Evolutionary conservation across 2,888 invertebrate genomes (phyloP).

Genomic region (Gandaritis pyraliata): DNA sequence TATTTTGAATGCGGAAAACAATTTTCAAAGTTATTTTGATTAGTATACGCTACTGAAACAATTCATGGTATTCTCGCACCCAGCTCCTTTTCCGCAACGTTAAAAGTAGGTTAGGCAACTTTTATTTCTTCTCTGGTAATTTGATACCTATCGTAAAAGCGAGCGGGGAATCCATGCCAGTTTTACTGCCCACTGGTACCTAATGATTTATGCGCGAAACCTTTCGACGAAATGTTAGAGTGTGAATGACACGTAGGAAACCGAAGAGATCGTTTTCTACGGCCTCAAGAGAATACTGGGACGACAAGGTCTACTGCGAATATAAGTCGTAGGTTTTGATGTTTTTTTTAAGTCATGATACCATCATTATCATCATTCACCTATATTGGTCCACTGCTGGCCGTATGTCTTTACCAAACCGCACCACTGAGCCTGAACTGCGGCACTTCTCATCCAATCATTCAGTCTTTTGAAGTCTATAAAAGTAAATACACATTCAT

Average conservation of each 20-base stretch:
- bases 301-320: neutral
- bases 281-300: neutral
- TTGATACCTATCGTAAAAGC: slow-evolving; percentile 25
- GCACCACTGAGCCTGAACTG: too few species aligned
- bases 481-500: slow-evolving; percentile 5
- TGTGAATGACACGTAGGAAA: slow-evolving; percentile 2
- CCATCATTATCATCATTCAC: too few species aligned
- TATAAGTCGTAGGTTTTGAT: neutral
- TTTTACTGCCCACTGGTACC: slow-evolving; percentile 25
- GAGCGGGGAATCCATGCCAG: slow-evolving; percentile 18
- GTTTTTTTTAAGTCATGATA: neutral
- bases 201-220: slow-evolving; percentile 27
- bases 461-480: too few species aligned
- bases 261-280: neutral
- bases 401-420: too few species aligned
- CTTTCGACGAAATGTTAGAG: slow-evolving; percentile 20
- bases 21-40: too few species aligned
- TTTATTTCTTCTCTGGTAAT: slow-evolving; percentile 6
- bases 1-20: too few species aligned
- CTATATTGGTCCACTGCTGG: too few species aligned
- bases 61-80: neutral
- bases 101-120: neutral
- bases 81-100: neutral
- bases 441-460: too few species aligned
- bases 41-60: neutral